Conservation (phyloP, 2,888 invertebrate genomes). For the Apeira syringaria region DNA sequence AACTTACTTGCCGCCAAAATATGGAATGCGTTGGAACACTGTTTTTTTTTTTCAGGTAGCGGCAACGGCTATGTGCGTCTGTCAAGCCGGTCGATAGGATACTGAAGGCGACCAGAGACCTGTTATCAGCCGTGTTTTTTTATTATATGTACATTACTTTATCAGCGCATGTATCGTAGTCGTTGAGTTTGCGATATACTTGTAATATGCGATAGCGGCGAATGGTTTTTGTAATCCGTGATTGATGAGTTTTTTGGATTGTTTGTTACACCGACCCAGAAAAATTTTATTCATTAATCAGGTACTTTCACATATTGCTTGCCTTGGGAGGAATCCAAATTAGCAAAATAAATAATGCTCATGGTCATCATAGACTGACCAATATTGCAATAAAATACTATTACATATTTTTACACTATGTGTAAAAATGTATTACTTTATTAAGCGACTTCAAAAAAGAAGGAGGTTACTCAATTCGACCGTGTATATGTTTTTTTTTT, state of each 20-base stretch:
- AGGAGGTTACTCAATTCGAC: too few relatives aligned
- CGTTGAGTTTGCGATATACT: slow-evolving; percentile 51
- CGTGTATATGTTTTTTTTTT: too few relatives aligned
- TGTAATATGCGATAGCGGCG: slow-evolving; percentile 47
- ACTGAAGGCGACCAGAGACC: slow-evolving; percentile 43
- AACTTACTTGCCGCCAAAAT: slow-evolving; percentile 8
- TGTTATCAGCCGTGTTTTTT: slow-evolving; percentile 29
- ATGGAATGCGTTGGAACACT: slow-evolving; percentile 24
- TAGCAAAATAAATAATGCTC: too few relatives aligned
- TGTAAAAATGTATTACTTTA: slow-evolving; percentile 15
- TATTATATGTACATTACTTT: slow-evolving; percentile 64
- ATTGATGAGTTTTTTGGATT: slow-evolving; percentile 51
- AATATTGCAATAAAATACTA: too few relatives aligned
- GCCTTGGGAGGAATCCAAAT: too few relatives aligned
- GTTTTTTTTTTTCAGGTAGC: slow-evolving; percentile 28
- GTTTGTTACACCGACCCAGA: too few relatives aligned
- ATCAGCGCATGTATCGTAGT: slow-evolving; percentile 67
- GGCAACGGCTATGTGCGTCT: slow-evolving; percentile 34
- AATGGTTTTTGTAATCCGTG: slow-evolving; percentile 42
- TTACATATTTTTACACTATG: too few relatives aligned
- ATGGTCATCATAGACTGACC: too few relatives aligned
- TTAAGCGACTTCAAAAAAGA: slow-evolving; percentile 1
- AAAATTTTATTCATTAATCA: too few relatives aligned
- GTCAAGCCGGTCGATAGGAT: slow-evolving; percentile 42
- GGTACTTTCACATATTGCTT: too few relatives aligned